Evolutionary conservation across 2,888 invertebrate species (phyloP).

Genomic region (Drosophila vallismaia): DNA sequence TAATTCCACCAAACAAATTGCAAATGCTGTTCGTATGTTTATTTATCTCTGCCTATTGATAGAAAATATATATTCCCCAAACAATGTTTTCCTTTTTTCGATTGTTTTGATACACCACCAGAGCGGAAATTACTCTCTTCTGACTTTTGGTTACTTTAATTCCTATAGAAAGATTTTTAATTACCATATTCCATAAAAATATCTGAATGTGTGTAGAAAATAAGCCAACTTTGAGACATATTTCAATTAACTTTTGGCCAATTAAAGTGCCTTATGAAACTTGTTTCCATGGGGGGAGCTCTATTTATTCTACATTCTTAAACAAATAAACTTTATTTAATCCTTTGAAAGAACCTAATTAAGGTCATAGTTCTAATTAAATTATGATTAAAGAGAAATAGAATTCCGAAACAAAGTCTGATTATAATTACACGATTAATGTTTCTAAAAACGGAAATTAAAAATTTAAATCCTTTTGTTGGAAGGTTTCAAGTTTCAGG

Average conservation of each 20-base stretch:
- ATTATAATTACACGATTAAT: background rate
- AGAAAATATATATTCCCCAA: slow-evolving; percentile 29
- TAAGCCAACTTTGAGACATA: background rate
- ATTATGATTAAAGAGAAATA: background rate
- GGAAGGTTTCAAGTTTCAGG: background rate
- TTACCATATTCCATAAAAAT: background rate
- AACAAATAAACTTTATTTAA: background rate
- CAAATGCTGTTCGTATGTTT: slow-evolving; percentile 20
- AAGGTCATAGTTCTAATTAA: background rate
- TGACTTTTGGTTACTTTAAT: background rate
- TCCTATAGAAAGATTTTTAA: background rate
- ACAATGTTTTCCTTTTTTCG: slow-evolving; percentile 12
- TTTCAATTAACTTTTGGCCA: background rate
- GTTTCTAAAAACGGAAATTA: background rate
- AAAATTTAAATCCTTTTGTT: background rate
- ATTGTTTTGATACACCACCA: slow-evolving; percentile 10
- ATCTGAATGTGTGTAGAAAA: background rate
- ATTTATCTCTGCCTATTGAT: slow-evolving; percentile 38
- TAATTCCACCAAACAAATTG: slow-evolving; percentile 52
- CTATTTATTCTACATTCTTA: background rate
- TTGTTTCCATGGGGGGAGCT: background rate
- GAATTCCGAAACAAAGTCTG: too few species aligned
- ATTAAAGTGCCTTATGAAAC: background rate
- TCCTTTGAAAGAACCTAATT: background rate
- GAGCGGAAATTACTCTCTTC: slow-evolving; percentile 25